These are phyloP conservation scores for Datnioides undecimradiatus DNA, from an alignment of 2,113 vertebrate species.

Conservation along the genomic window DNA sequence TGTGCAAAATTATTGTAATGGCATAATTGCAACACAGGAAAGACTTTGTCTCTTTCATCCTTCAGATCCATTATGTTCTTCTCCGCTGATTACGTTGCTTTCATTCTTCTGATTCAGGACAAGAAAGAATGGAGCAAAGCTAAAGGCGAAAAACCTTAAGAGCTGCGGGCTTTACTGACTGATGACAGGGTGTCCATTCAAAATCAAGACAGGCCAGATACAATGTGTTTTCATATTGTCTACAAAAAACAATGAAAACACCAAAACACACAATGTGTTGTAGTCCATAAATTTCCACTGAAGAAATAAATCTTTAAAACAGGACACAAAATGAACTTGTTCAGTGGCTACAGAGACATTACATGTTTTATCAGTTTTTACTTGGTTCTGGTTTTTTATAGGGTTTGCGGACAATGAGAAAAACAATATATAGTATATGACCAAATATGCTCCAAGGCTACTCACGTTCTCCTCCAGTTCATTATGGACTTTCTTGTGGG, in stretches of 20 bases:
- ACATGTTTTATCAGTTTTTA: background rate
- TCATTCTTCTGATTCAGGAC: background rate
- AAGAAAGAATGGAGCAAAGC: background rate
- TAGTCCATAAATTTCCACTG: background rate
- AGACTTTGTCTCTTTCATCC: background rate
- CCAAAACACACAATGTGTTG: background rate
- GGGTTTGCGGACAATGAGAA: background rate
- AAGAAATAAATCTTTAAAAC: background rate
- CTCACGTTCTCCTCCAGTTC: slow-evolving; percentile 94
- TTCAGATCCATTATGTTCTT: background rate
- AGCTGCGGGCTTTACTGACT: background rate
- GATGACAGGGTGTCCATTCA: background rate
- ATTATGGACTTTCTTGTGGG: slow-evolving; percentile 91
- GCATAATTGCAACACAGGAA: slow-evolving; percentile 11
- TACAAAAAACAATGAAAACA: background rate
- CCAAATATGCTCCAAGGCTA: slow-evolving; percentile 24
- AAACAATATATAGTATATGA: background rate
- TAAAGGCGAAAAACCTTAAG: background rate
- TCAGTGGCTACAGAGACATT: background rate
- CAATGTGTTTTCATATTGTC: background rate
- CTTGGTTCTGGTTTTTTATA: background rate
- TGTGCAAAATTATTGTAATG: background rate
- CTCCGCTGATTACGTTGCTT: background rate
- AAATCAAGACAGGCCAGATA: background rate
- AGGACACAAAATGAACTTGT: background rate